Evolutionary conservation across 2,113 vertebrate species (phyloP), one percentile per base, ranked within the genome.

Genomic region (Seriola rivoliana): DNA sequence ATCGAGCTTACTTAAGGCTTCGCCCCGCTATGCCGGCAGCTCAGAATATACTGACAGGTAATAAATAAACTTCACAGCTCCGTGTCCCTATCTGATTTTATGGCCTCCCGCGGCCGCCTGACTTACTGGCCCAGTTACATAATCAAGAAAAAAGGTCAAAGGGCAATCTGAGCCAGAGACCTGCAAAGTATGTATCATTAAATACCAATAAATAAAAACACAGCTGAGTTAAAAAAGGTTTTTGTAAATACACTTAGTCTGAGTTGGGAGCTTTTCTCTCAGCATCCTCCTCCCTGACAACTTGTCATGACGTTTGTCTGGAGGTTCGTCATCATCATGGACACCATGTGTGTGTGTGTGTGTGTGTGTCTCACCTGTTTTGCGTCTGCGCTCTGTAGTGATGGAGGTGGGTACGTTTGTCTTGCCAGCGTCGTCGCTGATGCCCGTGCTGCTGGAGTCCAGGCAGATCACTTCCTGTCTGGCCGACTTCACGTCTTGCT

Each of bases 381-480:
- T 96, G 86, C 90, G 93, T 79, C 93, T 69, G 62, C 80, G 70
- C 50, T 82, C 58, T 62, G 83, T 29, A 4, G 59, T 29, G 5
- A 40, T 14, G 1, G 80, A 44, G 16, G 38, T 8, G 3, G 89
- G 78, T 36, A 66, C 81, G 64, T 93, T 89, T 44, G 94, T 85
- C 74, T 95, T 95, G 83, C 92, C 67, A 60, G 96, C 95, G 21
- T 97, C 95, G 84, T 97, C 94, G 32, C 79, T 65, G 72, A 90
- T 23, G 21, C 63, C 71, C 0, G 71, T 71, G 71, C 96, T 95
- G 86, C 93, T 94, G 78, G 96, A 96, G 87, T 97, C 94, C 80
- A 98, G 89, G 83, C 96, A 95, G 90, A 97, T 96, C 57, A 96
- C 94, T 84, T 96, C 96, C 92, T 95, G 96, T 91, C 93, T 92